Evolutionary conservation across 2,888 invertebrate genomes (phyloP).

Genomic region (Sminthurides aquaticus): DNA sequence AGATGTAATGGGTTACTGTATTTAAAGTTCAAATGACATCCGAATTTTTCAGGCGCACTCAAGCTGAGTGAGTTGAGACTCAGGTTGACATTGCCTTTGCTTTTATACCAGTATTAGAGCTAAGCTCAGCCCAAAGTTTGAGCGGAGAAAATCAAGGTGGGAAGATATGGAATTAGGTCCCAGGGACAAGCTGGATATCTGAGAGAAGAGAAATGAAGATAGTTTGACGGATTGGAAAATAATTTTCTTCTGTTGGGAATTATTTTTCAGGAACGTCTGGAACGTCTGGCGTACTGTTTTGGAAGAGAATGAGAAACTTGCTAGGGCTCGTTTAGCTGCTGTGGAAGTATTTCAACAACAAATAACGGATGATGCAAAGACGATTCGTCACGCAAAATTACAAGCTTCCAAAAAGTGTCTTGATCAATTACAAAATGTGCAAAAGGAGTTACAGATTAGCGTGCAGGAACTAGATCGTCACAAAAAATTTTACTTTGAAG

Average conservation of each 20-base stretch:
- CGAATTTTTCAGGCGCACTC: too few species aligned
- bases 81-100: too few species aligned
- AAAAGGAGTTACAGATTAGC: constrained; percentile 78
- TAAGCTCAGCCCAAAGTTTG: too few species aligned
- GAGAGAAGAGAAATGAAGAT: too few species aligned
- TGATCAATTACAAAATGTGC: constrained; percentile 73
- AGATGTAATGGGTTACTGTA: too few species aligned
- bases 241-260: not conserved
- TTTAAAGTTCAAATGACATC: too few species aligned
- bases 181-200: too few species aligned
- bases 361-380: constrained; percentile 87
- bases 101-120: too few species aligned
- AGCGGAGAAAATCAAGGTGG: too few species aligned
- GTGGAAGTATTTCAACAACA: constrained; percentile 92
- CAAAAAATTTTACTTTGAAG: constrained; percentile 90
- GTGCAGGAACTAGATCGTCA: constrained; percentile 87
- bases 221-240: not conserved
- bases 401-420: constrained; percentile 74
- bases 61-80: too few species aligned
- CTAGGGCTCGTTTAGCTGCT: constrained; percentile 80
- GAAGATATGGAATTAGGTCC: too few species aligned
- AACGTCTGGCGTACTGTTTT: constrained; percentile 93
- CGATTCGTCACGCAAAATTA: constrained; percentile 71
- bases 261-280: constrained; percentile 77
- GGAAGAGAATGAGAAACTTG: constrained; percentile 89